Percentiles rank a stretch among this genome's conserved stretches.
Conservation (phyloP, 2,888 invertebrate genomes). For the Rotaria sp. region DNA sequence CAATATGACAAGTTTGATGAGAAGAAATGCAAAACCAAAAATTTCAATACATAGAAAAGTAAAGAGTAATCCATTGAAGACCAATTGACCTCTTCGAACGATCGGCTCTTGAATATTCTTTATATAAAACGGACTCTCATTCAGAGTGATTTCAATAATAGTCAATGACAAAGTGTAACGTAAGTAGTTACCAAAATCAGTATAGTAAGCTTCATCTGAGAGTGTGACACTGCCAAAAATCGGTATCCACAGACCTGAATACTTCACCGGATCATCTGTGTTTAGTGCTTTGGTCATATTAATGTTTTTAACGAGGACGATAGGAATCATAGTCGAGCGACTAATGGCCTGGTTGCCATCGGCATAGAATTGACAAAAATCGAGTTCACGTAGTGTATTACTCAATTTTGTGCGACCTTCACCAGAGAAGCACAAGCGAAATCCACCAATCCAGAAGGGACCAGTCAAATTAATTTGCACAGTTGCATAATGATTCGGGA, state of each 20-base stretch:
- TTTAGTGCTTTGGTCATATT: background rate
- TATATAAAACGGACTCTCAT: background rate
- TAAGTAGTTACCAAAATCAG: background rate
- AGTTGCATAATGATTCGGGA: background rate
- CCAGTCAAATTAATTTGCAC: background rate
- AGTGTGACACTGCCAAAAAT: background rate
- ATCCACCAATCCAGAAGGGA: background rate
- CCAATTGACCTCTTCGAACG: background rate
- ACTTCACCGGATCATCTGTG: background rate
- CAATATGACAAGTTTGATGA: background rate
- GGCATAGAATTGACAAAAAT: background rate
- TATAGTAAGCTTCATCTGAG: background rate
- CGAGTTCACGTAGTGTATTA: background rate
- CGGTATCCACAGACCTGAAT: background rate
- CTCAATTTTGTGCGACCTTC: background rate
- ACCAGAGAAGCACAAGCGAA: background rate
- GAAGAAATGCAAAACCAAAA: background rate
- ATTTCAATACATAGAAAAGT: background rate
- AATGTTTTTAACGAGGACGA: background rate
- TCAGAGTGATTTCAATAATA: background rate
- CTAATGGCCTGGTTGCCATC: background rate
- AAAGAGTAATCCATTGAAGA: background rate
- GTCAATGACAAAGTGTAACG: background rate
- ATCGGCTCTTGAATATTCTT: constrained; percentile 1
- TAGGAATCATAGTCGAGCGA: background rate